A percentile compares a stretch with the other conserved stretches of the same genome.
phyloP scores from a whole-genome alignment of 37 sponge, comb jelly and placozoan species.

The Beroe forskalii region DNA sequence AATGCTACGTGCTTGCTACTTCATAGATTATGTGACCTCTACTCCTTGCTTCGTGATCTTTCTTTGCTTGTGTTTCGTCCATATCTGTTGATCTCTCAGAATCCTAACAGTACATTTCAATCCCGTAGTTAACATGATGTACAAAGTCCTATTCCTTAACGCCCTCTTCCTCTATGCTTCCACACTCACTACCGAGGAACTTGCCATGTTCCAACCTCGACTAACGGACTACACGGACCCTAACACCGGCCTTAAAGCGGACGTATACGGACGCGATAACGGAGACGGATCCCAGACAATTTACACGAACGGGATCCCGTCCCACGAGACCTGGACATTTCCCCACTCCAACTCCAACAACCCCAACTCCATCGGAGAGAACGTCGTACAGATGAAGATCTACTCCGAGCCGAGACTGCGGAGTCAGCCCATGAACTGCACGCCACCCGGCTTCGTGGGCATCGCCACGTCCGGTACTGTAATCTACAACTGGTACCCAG shows the following conservation, averaged over 20 bases:
- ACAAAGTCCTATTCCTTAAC: too few species aligned
- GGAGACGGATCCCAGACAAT: conserved; percentile 23
- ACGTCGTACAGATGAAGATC: neutral
- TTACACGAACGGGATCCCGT: conserved; percentile 33
- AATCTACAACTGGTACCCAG: conserved; percentile 3
- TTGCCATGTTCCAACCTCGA: conserved; percentile 17
- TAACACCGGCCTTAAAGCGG: conserved; percentile 11
- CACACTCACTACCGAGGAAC: neutral
- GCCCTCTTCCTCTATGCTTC: neutral
- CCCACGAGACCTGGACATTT: neutral
- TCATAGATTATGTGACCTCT: too few species aligned
- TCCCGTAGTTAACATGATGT: too few species aligned
- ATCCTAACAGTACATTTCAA: too few species aligned
- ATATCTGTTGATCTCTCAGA: too few species aligned
- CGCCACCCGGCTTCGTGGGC: neutral
- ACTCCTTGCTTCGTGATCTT: too few species aligned
- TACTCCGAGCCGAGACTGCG: neutral
- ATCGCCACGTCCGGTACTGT: neutral
- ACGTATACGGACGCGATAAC: neutral
- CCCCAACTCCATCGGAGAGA: conserved; percentile 15
- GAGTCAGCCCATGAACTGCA: neutral
- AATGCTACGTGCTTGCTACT: too few species aligned
- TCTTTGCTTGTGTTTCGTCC: too few species aligned
- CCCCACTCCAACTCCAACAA: neutral
- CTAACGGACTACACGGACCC: neutral